Percentiles rank a stretch among this genome's conserved stretches.
These are phyloP conservation scores for Perca fluviatilis DNA, from an alignment of 2,113 vertebrate species.

Conservation along the genomic window DNA sequence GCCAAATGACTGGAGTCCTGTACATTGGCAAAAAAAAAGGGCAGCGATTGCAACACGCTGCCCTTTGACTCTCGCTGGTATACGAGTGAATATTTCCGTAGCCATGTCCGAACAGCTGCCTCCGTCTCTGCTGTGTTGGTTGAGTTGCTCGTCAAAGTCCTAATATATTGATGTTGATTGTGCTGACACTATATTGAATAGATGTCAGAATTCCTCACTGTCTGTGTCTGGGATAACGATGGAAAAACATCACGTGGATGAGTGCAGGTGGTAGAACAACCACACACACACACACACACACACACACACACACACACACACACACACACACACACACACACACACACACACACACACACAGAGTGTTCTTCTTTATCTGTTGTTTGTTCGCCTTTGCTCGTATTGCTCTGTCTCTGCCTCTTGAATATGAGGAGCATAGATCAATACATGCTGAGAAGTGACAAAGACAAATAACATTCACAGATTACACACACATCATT, in stretches of 20 bases:
- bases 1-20: not conserved
- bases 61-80: not conserved
- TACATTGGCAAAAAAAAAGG: not conserved
- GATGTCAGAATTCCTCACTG: slow-evolving; percentile 55
- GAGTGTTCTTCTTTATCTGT: not conserved
- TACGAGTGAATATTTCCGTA: slow-evolving; percentile 30
- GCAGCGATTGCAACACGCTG: not conserved
- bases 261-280: slow-evolving; percentile 26
- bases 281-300: not conserved
- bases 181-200: slow-evolving; percentile 66
- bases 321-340: not conserved
- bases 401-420: slow-evolving; percentile 5
- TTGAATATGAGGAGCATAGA: slow-evolving; percentile 1
- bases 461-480: slow-evolving; percentile 23
- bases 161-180: slow-evolving; percentile 53
- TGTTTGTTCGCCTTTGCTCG: slow-evolving; percentile 17
- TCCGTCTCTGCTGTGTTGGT: slow-evolving; percentile 43
- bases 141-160: slow-evolving; percentile 39
- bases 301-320: not conserved
- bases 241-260: slow-evolving; percentile 53
- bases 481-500: not conserved
- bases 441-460: slow-evolving; percentile 31
- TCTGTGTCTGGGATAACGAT: slow-evolving; percentile 36
- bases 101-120: slow-evolving; percentile 29
- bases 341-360: not conserved